Conservation (phyloP, 2,113 vertebrate genomes). For the Sylvia atricapilla region DNA sequence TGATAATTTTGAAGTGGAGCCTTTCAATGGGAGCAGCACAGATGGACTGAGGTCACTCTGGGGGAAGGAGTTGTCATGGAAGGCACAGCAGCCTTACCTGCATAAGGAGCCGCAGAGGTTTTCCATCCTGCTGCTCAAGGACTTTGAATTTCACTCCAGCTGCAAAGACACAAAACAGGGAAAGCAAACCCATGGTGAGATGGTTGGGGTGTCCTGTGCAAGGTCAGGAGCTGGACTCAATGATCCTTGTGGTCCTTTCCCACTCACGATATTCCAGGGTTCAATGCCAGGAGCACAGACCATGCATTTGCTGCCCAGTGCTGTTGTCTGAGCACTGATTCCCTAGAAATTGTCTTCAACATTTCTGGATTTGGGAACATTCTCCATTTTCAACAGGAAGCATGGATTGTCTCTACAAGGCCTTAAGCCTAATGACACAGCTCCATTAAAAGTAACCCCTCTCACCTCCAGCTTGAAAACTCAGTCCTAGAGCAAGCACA, state of each 20-base stretch:
- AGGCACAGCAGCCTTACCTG: constrained; percentile 77
- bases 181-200: background rate
- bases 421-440: background rate
- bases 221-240: background rate
- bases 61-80: accelerated
- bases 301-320: background rate
- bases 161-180: constrained; percentile 58
- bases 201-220: background rate
- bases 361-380: background rate
- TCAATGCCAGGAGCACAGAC: background rate
- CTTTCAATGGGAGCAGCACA: background rate
- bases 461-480: background rate
- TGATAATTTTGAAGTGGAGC: background rate
- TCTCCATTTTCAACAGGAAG: background rate
- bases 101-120: constrained; percentile 91
- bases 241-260: background rate
- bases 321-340: background rate
- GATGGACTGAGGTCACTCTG: background rate
- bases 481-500: background rate
- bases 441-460: background rate
- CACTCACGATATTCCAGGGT: background rate
- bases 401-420: background rate
- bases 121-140: constrained; percentile 81
- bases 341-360: background rate
- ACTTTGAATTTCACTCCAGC: constrained; percentile 93